Evolutionary conservation across 2,113 vertebrate species (phyloP), one percentile per base, ranked within the genome.

Genomic region (Lepisosteus osseus): DNA sequence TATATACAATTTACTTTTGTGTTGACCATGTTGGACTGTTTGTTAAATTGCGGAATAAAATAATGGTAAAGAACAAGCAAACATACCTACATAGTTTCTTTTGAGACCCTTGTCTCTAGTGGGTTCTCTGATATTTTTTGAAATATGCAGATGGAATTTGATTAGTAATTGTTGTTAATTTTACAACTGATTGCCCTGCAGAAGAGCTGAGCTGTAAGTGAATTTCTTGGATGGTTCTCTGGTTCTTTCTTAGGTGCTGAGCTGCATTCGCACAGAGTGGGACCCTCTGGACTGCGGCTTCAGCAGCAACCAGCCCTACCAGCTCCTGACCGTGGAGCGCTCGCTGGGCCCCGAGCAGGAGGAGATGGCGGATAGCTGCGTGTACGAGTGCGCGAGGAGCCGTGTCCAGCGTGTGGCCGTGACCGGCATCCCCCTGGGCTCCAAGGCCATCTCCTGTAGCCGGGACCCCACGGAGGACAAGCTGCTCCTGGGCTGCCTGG

Each of bases 401-500:
- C 92, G 89, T 73, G 78, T 96, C 55, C 95, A 92, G 54, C 92
- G 89, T 65, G 63, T 90, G 0, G 81, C 94, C 0, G 72, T 91
- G 78, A 90, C 88, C 71, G 90, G 87, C 82, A 85, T 98, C 78
- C 89, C 94, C 0, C 87, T 98, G 5, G 83, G 45, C 3, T 91
- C 95, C 3, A 89, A 74, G 61, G 92, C 94, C 54, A 73, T 94
- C 79, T 92, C 90, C 86, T 99, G 94, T 73, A 89, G 91, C 75
- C 89, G 89, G n/a, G 93, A 93, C 67, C 76, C 84, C 45, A 81
- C 86, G 1, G 95, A 95, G 72, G 89, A 88, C 82, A 89, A 84
- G 8, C 83, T 99, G 45, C 82, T 96, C 54, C 77, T 99, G 77
- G 96, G 96, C 59, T 93, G 98, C 73, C 91, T 91, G 61, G 95